phyloP scores from a whole-genome alignment of 2,888 invertebrate species.

The Caenorhabditis angaria region DNA sequence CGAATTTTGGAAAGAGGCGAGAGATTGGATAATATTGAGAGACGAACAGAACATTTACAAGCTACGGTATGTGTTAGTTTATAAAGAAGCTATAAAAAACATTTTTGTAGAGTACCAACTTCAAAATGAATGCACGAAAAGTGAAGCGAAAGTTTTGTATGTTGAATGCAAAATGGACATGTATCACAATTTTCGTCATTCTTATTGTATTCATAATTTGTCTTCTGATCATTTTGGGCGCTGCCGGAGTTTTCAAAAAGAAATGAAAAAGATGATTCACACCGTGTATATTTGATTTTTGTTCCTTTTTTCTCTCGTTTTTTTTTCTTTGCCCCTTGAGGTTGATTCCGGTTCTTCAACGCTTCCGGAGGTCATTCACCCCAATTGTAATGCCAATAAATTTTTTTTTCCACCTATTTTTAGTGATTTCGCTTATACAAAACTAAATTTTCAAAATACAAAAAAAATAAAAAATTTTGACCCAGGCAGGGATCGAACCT shows the following conservation, averaged over 20 bases:
- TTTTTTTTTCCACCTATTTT: background rate
- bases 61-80: no score
- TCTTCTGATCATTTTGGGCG: conserved; percentile 42
- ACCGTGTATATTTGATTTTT: conserved; percentile 4
- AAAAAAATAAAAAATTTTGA: conserved; percentile 19
- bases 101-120: conserved; percentile 45
- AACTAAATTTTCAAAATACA: background rate
- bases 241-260: conserved; percentile 43
- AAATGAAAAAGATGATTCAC: conserved; percentile 28
- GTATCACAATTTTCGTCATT: conserved; percentile 51
- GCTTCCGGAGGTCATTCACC: background rate
- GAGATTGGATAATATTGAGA: conserved; percentile 63
- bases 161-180: conserved; percentile 66
- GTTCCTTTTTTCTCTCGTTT: background rate
- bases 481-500: conserved; percentile 63
- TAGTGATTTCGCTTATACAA: no score
- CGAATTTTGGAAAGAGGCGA: conserved; percentile 68
- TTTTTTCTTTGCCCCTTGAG: background rate
- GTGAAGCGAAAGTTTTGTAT: conserved; percentile 64
- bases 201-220: conserved; percentile 31
- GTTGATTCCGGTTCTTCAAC: conserved; percentile 3
- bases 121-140: conserved; percentile 59
- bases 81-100: no score
- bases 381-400: background rate
- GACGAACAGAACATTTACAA: conserved; percentile 57